Evolutionary conservation across 2,888 invertebrate genomes (phyloP).

Genomic region (Schizaphis graminum): DNA sequence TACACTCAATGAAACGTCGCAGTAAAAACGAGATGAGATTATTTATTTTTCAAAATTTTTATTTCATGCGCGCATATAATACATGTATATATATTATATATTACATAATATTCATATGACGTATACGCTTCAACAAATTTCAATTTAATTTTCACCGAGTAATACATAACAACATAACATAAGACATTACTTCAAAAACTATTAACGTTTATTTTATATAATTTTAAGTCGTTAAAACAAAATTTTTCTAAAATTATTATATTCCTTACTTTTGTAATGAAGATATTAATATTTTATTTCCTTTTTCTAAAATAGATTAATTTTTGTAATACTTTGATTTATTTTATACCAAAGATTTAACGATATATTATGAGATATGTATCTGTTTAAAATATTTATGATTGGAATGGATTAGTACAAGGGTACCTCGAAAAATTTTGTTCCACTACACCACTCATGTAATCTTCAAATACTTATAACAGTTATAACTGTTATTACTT

Average conservation of each 20-base stretch:
- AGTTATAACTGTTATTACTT: background rate
- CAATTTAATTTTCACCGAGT: background rate
- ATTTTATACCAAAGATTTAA: background rate
- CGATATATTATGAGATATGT: background rate
- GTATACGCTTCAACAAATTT: background rate
- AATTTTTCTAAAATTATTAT: background rate
- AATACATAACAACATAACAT: background rate
- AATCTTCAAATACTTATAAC: background rate
- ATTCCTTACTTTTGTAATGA: background rate
- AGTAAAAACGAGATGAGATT: background rate
- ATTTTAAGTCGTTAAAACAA: background rate
- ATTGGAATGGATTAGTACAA: background rate
- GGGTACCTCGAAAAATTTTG: background rate
- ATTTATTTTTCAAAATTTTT: background rate
- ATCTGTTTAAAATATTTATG: background rate
- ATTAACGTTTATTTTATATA: background rate
- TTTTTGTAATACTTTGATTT: background rate
- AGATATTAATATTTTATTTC: background rate
- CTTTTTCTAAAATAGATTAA: background rate
- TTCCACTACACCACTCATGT: background rate
- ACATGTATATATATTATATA: too few species aligned
- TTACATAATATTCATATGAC: too few species aligned
- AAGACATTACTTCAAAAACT: background rate
- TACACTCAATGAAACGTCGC: background rate
- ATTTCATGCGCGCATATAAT: background rate